Base-by-base conservation (phyloP, 2,888 invertebrate genomes). In the Lottia scabra region DNA sequence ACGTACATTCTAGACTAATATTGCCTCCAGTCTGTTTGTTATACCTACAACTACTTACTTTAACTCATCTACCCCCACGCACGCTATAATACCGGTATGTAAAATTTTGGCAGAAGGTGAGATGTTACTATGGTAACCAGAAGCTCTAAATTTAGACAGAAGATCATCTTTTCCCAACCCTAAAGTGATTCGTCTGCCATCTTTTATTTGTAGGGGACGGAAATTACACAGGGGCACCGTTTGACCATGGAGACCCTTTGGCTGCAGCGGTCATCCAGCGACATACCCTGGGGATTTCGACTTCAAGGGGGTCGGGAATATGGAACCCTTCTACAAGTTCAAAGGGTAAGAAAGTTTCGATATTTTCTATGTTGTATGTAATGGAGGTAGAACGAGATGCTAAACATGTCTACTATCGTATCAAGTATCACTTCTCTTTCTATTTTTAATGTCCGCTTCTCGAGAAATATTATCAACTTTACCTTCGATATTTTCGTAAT, bases 281-380 rank as follows among this genome's bases (percentile, higher is more conserved):
- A 86, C 64, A 80, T 87, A 68, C 88, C 88, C 45, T 89, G 89
- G 89, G 89, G 89, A 67, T 89, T 89, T 81, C 87, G 89, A 62
- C 83, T 89, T 46, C 84, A 85, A 72, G 89, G 89, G 67, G 89
- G 88, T 13, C 78, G 84, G 63, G 89, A 89, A 73, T 87, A 83
- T 73, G 82, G 81, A 23, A 80, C 81, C 43, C 87, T 88, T 19
- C 79, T 89, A 19, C 79, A 85, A 13, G 87, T 89, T 19, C 87
- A 87, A 73, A 84, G 85, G 87, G 89, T 88, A 76, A 82, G 88
- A 78, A 69, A 44, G 19, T 38, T 56, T 56, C 23, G 56, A 56
- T 56, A 56, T 56, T 56, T 56, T 56, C 56, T 23, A 23, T 23
- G 19, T 23, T 38, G 38, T 38, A 38, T 38, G 38, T 38, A 38